Conservation (phyloP, 2,888 invertebrate species). For the Galeruca laticollis region DNA sequence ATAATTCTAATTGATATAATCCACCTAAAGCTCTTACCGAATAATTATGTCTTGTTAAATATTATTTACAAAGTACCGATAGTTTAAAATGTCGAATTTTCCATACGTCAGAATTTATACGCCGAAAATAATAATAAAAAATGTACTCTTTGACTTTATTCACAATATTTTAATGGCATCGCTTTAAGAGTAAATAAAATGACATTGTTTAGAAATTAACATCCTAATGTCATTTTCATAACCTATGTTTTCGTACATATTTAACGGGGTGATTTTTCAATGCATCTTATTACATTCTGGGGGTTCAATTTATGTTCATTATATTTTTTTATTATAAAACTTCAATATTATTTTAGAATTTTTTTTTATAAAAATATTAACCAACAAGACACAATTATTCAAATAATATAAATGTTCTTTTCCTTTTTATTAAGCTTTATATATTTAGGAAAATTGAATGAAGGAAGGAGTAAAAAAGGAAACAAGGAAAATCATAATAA, state of each 20-base stretch:
- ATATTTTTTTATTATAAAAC: too few relatives aligned
- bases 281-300: too few relatives aligned
- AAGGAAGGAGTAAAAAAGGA: slow-evolving; percentile 34
- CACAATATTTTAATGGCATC: too few relatives aligned
- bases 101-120: too few relatives aligned
- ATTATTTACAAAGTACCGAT: not conserved
- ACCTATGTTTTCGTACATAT: too few relatives aligned
- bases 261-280: too few relatives aligned
- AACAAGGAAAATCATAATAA: slow-evolving; percentile 44
- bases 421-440: slow-evolving; percentile 47
- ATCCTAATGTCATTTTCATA: too few relatives aligned
- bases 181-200: too few relatives aligned
- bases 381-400: slow-evolving; percentile 45
- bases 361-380: not conserved
- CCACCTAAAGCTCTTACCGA: not conserved
- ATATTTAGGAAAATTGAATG: slow-evolving; percentile 33
- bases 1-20: slow-evolving; percentile 43
- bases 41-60: slow-evolving; percentile 41
- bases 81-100: not conserved
- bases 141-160: too few relatives aligned
- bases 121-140: too few relatives aligned
- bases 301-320: too few relatives aligned
- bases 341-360: not conserved
- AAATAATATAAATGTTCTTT: slow-evolving; percentile 43
- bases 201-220: too few relatives aligned